Conservation (phyloP, 2,797 vertebrate species). For the Semaprochilodus insignis region DNA sequence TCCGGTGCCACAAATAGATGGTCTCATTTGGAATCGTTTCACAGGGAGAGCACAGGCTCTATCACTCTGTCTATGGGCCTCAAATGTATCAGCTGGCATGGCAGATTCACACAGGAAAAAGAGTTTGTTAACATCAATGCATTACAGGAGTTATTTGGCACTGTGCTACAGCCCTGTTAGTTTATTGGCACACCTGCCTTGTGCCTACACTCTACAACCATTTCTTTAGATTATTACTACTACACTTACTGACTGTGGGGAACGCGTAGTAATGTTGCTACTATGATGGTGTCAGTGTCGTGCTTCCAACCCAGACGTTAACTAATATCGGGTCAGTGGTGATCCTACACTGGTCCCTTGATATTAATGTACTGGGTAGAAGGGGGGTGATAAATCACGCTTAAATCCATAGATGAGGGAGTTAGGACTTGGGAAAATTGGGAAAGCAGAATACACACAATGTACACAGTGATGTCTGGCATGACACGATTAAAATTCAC, state of each 20-base stretch:
- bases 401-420: too few relatives aligned
- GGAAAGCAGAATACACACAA: too few relatives aligned
- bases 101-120: background rate
- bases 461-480: too few relatives aligned
- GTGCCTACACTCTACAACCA: background rate
- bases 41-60: background rate
- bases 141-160: background rate
- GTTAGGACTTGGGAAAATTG: too few relatives aligned
- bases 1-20: background rate
- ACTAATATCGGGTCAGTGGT: too few relatives aligned
- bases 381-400: too few relatives aligned
- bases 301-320: too few relatives aligned
- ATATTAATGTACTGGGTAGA: too few relatives aligned
- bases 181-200: background rate
- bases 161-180: background rate
- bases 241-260: background rate
- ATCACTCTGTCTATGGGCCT: background rate
- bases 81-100: background rate
- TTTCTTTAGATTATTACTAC: background rate
- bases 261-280: background rate
- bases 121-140: background rate
- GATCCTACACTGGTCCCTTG: too few relatives aligned
- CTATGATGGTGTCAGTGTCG: too few relatives aligned
- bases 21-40: background rate
- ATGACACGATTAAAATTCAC: too few relatives aligned